A percentile compares a stretch with the other conserved stretches of the same genome.
Evolutionary conservation across 2,113 vertebrate species (phyloP).

Genomic region (Prietella phreatophila): DNA sequence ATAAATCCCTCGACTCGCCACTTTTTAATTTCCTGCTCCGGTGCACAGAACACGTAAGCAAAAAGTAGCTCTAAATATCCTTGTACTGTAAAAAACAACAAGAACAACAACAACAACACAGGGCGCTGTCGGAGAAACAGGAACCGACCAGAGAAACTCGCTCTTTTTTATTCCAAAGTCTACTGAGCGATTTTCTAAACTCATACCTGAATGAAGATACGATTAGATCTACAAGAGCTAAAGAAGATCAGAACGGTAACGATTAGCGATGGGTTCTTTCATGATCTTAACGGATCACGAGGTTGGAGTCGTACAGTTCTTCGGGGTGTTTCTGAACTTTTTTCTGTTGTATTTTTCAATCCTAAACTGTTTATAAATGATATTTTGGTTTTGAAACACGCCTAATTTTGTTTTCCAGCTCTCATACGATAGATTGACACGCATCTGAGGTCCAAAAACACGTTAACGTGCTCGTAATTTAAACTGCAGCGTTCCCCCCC

Average conservation of each 20-base stretch:
- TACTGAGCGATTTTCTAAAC: not conserved
- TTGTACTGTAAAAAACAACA: constrained; percentile 52
- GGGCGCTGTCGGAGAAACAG: constrained; percentile 38
- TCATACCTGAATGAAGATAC: not conserved
- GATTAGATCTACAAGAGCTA: not conserved
- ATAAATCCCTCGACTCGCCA: constrained; percentile 59
- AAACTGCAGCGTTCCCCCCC: no score
- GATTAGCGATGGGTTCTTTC: not conserved
- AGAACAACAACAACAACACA: constrained; percentile 31
- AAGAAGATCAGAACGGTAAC: not conserved
- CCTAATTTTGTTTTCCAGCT: no score
- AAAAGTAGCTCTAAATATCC: constrained; percentile 60
- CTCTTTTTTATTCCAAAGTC: not conserved
- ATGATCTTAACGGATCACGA: not conserved
- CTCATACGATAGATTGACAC: no score
- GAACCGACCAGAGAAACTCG: not conserved
- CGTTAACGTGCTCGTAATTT: no score
- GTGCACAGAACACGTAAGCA: constrained; percentile 60
- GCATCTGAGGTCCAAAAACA: no score
- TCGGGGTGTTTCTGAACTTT: no score
- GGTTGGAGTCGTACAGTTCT: not conserved
- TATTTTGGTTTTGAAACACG: not conserved
- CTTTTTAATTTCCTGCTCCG: constrained; percentile 73
- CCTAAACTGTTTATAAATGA: not conserved
- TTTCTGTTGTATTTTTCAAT: not conserved